These are phyloP conservation scores for Antrozous pallidus DNA, from an alignment of 2,797 vertebrate species.

Conservation along the genomic window DNA sequence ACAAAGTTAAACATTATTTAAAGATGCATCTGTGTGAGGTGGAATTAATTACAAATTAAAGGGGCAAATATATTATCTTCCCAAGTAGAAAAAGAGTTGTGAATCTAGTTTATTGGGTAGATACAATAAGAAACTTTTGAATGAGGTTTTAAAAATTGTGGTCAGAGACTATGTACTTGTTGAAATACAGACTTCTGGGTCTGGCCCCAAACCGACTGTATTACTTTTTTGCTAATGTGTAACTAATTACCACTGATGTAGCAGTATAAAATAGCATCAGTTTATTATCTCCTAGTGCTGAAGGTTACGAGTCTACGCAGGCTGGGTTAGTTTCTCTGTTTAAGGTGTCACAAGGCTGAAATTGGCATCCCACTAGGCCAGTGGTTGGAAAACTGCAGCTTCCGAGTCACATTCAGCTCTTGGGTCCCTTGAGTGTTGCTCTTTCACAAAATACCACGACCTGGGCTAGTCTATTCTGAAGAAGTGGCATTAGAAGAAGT, in stretches of 20 bases:
- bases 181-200: conserved; percentile 12
- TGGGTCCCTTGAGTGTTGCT: too few relatives aligned
- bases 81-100: conserved; percentile 7
- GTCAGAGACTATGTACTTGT: neutral
- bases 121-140: conserved; percentile 22
- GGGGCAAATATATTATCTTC: neutral
- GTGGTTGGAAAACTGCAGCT: too few relatives aligned
- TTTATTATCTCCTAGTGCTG: neutral
- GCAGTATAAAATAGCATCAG: neutral
- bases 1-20: neutral
- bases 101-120: neutral
- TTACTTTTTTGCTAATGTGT: neutral
- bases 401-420: too few relatives aligned
- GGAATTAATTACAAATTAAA: conserved; percentile 42
- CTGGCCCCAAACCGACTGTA: neutral
- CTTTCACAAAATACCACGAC: too few relatives aligned
- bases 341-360: neutral
- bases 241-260: neutral
- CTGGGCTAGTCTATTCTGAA: too few relatives aligned
- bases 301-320: neutral
- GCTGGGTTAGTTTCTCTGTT: neutral
- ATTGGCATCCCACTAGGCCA: neutral
- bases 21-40: neutral
- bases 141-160: neutral
- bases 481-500: too few relatives aligned